Base-by-base conservation (phyloP, 1,140 invertebrate species). In the Drosophila tropicalis region DNA sequence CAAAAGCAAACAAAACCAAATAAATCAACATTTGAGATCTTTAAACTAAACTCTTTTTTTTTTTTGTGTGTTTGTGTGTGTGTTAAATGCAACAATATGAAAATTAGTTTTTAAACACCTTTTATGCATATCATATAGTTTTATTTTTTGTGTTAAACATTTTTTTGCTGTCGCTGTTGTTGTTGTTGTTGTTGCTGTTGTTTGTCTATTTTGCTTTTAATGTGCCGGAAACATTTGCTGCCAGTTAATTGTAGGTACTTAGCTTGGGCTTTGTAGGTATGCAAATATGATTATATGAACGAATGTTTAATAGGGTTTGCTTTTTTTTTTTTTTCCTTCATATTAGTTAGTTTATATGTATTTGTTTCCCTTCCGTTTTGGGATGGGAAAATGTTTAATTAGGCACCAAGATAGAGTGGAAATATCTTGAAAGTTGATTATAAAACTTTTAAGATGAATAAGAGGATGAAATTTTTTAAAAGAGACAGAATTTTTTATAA, bases 161-260 rank as follows among this genome's bases (percentile, higher is more conserved):
- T 68, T 61, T 40, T 61, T 41, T 44, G 36, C 36, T 41, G 25
- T 72, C 41, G 25, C 39, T 66, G 65, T 40, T 22, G 67, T 44
- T 10, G 19, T 64, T 67, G 74, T 73, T 69, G 57, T 13, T 54
- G 56, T 73, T 69, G 57, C 6, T 54, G 56, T n/a, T 19, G 44
- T 34, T 76, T 62, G 34, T 74, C 36, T 39, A 39, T 75, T 72
- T 44, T 70, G 60, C 39, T 70, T 70, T 79, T 83, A 74, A 83
- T 63, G 68, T 79, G 84, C 84, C 83, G 83, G 83, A 87, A 87
- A 87, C 60, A 66, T 67, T 81, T 78, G 60, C 58, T 19, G 56
- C 7, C 36, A 64, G 66, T 66, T 65, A 70, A 65, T 67, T 69
- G 61, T 70, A 73, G 78, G 78, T 77, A 78, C 76, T 60, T 63